phyloP scores from a whole-genome alignment of 2,797 vertebrate species.

The Enteromius argenteus region DNA sequence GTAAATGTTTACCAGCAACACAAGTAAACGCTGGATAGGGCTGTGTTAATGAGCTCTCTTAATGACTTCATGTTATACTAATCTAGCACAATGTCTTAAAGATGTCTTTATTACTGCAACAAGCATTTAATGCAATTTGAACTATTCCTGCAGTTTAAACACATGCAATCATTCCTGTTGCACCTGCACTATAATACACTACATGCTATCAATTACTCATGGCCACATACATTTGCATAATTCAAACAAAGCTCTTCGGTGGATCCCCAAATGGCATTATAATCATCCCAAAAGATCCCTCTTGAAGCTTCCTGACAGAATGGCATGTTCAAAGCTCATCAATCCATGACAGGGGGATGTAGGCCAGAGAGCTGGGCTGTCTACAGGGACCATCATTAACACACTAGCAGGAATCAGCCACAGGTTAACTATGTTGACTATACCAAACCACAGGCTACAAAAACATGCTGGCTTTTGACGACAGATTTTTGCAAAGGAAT shows the following conservation, averaged over 20 bases:
- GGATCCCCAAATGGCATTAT: constrained; percentile 43
- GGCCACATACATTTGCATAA: constrained; percentile 29
- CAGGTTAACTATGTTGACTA: constrained; percentile 46
- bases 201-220: constrained; percentile 37
- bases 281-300: constrained; percentile 39
- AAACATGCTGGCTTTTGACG: constrained; percentile 10
- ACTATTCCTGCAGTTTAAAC: background rate
- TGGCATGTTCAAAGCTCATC: constrained; percentile 52
- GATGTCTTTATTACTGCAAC: constrained; percentile 24
- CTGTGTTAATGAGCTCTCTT: constrained; percentile 15
- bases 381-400: constrained; percentile 52
- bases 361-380: constrained; percentile 39
- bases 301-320: constrained; percentile 46
- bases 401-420: constrained; percentile 45
- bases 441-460: constrained; percentile 30
- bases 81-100: constrained; percentile 20
- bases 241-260: constrained; percentile 38
- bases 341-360: constrained; percentile 51
- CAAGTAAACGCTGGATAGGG: background rate
- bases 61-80: constrained; percentile 12
- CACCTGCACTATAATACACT: constrained; percentile 13
- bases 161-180: background rate
- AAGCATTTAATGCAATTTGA: constrained; percentile 25
- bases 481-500: constrained; percentile 22
- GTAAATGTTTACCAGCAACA: constrained; percentile 12